A percentile compares a stretch with the other conserved stretches of the same genome.
phyloP scores from a whole-genome alignment of 92 coral and sea anemone species.

The Palythoa grandis region DNA sequence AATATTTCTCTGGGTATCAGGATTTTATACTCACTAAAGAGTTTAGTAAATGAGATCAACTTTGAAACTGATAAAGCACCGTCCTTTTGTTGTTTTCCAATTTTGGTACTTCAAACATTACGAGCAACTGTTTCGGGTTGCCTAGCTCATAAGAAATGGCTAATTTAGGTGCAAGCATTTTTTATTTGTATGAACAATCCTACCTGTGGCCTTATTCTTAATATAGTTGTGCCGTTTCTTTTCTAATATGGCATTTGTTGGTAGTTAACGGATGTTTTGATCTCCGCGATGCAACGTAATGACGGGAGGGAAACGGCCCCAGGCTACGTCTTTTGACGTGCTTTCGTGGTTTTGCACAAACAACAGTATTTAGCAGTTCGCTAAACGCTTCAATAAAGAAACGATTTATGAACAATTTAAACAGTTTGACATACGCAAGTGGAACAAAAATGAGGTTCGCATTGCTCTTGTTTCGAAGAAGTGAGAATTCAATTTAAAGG shows the following conservation, averaged over 20 bases:
- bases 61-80: background rate
- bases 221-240: background rate
- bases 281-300: background rate
- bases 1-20: background rate
- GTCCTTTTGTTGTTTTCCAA: background rate
- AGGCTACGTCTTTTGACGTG: background rate
- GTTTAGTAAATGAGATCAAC: background rate
- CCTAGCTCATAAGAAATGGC: background rate
- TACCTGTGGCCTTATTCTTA: background rate
- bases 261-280: conserved; percentile 8
- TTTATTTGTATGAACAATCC: background rate
- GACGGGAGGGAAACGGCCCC: background rate
- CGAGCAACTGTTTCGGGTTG: background rate
- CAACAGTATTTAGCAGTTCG: conserved; percentile 3
- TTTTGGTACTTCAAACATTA: background rate
- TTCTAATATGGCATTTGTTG: background rate
- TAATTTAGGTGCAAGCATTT: background rate
- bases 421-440: background rate
- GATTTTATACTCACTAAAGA: background rate
- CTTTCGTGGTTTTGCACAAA: conserved; percentile 1
- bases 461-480: background rate
- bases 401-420: conserved; percentile 22
- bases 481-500: background rate
- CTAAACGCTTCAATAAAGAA: conserved; percentile 1
- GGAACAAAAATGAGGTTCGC: background rate